Evolutionary conservation across 1,140 invertebrate species (phyloP).

Genomic region (Bactericera cockerelli): DNA sequence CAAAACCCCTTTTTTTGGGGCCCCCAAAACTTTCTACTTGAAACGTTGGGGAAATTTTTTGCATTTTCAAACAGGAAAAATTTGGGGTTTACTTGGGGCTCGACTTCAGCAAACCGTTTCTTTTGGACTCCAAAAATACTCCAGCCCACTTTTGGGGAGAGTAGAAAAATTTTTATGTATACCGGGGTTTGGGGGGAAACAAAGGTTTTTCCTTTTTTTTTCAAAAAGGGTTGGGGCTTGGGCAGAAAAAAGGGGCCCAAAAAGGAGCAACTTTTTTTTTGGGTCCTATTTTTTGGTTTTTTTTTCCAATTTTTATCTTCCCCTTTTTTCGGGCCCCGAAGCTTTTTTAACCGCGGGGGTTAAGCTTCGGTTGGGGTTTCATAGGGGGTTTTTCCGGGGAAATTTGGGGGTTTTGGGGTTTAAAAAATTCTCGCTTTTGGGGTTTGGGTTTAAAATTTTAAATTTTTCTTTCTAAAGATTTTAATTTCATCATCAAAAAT

Average conservation of each 20-base stretch:
- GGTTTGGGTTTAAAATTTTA: constrained; percentile 30
- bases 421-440: constrained; percentile 12
- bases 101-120: constrained; percentile 43
- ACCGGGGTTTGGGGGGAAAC: constrained; percentile 57
- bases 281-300: constrained; percentile 42
- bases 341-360: constrained; percentile 48
- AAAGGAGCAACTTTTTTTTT: constrained; percentile 58
- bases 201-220: constrained; percentile 59
- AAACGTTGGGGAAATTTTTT: constrained; percentile 22
- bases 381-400: constrained; percentile 33
- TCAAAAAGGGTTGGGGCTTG: no score
- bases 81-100: constrained; percentile 29
- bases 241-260: constrained; percentile 61
- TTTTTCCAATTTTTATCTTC: constrained; percentile 32
- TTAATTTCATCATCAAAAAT: constrained; percentile 45
- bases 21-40: constrained; percentile 32
- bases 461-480: constrained; percentile 44
- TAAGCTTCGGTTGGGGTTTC: constrained; percentile 30
- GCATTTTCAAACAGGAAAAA: constrained; percentile 26
- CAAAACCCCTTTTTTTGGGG: no score
- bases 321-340: constrained; percentile 38
- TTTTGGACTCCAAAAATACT: constrained; percentile 21
- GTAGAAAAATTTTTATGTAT: constrained; percentile 14
- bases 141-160: no score
- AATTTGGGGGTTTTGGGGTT: constrained; percentile 21